A percentile compares a stretch with the other conserved stretches of the same genome.
Conservation (phyloP, 2,797 vertebrate species). For the Anguilla anguilla region DNA sequence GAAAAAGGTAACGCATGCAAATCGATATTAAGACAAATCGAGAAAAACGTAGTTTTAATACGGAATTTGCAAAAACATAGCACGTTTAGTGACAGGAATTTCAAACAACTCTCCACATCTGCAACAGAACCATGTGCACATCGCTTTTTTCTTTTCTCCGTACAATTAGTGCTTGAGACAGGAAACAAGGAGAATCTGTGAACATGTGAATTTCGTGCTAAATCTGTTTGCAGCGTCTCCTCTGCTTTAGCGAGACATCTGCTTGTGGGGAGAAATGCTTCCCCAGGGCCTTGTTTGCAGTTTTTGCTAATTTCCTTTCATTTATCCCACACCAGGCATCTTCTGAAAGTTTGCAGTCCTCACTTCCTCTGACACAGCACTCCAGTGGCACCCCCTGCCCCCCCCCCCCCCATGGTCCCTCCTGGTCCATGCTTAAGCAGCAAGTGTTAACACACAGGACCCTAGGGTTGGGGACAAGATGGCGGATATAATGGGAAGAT, state of each 20-base stretch:
- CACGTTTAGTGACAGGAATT: neutral
- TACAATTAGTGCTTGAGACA: neutral
- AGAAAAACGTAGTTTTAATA: neutral
- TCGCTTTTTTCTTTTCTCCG: neutral
- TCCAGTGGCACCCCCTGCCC: neutral
- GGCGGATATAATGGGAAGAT: neutral
- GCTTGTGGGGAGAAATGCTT: constrained; percentile 28
- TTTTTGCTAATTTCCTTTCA: constrained; percentile 39
- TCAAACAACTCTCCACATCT: neutral
- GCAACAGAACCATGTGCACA: neutral
- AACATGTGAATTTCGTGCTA: constrained; percentile 26
- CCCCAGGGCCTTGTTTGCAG: constrained; percentile 35
- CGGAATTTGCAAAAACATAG: neutral
- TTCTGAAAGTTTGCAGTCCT: constrained; percentile 26
- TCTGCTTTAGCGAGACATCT: constrained; percentile 31
- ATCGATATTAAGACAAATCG: neutral
- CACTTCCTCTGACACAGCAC: constrained; percentile 24
- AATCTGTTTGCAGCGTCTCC: neutral
- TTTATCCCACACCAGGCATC: constrained; percentile 34
- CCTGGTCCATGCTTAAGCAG: neutral
- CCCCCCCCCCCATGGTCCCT: neutral
- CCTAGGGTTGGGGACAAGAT: neutral
- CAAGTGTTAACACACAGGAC: constrained; percentile 1
- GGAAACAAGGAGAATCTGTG: neutral
- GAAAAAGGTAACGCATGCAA: neutral